Conservation (phyloP, 2,113 vertebrate genomes). For the Aythya baeri region DNA sequence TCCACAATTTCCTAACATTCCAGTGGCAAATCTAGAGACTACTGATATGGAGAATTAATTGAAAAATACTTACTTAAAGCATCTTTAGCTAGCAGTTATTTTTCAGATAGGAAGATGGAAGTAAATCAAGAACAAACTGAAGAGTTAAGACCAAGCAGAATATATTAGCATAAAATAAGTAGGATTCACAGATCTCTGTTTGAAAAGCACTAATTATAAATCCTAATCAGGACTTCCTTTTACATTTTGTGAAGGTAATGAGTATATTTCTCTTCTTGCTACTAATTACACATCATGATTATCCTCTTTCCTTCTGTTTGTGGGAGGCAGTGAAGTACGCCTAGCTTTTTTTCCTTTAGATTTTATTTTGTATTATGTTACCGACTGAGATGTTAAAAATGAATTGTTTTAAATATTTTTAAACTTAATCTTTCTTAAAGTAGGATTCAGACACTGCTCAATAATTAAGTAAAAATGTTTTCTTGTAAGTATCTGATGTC, state of each 20-base stretch:
- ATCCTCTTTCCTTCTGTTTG: not conserved
- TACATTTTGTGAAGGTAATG: not conserved
- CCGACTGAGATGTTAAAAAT: not conserved
- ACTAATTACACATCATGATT: not conserved
- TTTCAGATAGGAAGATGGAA: not conserved
- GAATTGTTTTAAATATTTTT: not conserved
- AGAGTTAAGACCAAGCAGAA: not conserved
- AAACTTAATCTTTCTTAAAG: not conserved
- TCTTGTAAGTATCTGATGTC: not conserved
- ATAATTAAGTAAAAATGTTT: not conserved
- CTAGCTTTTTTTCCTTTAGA: not conserved
- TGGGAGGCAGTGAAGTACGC: not conserved
- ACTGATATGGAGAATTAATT: not conserved
- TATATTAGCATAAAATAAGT: not conserved
- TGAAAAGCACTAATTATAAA: slow-evolving; percentile 21
- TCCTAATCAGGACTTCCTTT: slow-evolving; percentile 4
- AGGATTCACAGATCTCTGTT: not conserved
- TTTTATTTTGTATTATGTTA: not conserved
- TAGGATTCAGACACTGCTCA: not conserved
- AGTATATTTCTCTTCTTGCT: not conserved
- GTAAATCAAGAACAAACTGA: not conserved
- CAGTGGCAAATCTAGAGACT: not conserved
- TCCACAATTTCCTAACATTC: not conserved
- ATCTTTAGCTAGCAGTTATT: not conserved
- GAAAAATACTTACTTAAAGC: not conserved